Base-by-base conservation (phyloP, 2,113 vertebrate genomes). In the Colius striatus region DNA sequence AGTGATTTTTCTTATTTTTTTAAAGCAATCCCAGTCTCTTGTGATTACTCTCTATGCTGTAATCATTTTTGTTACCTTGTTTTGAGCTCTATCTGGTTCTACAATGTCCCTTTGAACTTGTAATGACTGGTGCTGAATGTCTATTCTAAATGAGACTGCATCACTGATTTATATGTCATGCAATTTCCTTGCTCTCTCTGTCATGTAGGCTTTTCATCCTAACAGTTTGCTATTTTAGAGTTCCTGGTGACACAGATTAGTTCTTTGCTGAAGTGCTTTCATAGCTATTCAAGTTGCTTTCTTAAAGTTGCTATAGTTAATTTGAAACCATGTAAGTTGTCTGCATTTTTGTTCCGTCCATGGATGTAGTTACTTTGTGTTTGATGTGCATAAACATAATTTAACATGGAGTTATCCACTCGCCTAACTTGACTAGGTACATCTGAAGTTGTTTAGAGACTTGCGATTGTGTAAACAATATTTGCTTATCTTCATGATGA, bases 81-180 rank as follows among this genome's bases (percentile, higher is more conserved):
- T 91, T 86, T 94, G 91, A 91, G 66, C 80, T 84, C 80, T 62
- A 0, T 87, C 83, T 87, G 51, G 4, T 58, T 92, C 61, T 79
- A 36, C 81, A 91, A 3, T 87, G 81, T 73, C 66, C 36, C 54
- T 92, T 95, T 94, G 87, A 89, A 91, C 71, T 82, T 32, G 19
- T 61, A 70, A 55, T 89, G 58, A 62, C 84, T 92, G 94, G 50
- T 82, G 34, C 71, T 87, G 94, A 75, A 73, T 66, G 43, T 73
- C 73, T 87, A 83, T 72, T 87, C 66, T 54, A 73, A 41, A 50
- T 87, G 84, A 89, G 58, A 29, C 22, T 43, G 66, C 9, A 17
- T 13, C 2, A 2, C 81, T 84, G 78, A 76, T 95, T 85, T 73
- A 73, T 87, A 76, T 65, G 94, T 79, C 45, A 54, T 29, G 25